Evolutionary conservation across 64 coral and sea anemone species (phyloP), one percentile per base, ranked within the genome.

Genomic region (Montipora sp.): DNA sequence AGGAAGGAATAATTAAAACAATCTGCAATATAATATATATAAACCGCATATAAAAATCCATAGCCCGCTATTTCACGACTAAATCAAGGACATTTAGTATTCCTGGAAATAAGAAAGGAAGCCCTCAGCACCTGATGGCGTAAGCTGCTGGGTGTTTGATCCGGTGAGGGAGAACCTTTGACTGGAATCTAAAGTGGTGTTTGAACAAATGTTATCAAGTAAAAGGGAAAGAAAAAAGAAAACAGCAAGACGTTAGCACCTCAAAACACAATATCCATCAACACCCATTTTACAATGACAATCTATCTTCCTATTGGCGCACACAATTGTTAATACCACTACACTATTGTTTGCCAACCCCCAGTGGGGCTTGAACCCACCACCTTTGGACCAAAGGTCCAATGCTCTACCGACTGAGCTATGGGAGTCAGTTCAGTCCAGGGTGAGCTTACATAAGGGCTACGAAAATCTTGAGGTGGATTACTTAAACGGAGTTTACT

Each of bases 171-270:
- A 72, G 82, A 71, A 85, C 27, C 82, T 85, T 85, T 85, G 9
- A 85, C n/a, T 24, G 82, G 82, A 22, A 85, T 85, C 82, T 85
- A 71, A 51, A 49, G 21, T 85, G n/a, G 82, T 71, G 82, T 85
- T 85, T 85, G 82, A 85, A 85, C 65, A 85, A 85, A 72, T 36
- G 66, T 72, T 72, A 71, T 71, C 61, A 85, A 85, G 9, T 71
- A 71, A 69, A 10, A 51, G 65, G 82, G 47, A 71, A 85, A 69
- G 18, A 83, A 83, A 59, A 83, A 83, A 83, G 36, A 36, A 67
- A 83, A 46, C 44, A 46, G 68, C 45, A 22, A 48, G 13, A 4
- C 66, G 82, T 85, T 85, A 85, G 65, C 82, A 85, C 61, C 63
- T 85, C 3, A 8, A 51, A 48, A 72, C 7, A 68, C 61, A 50